These are phyloP conservation scores for Poecilobothrus nobilitatus DNA, from an alignment of 2,888 invertebrate species.

Conservation along the genomic window DNA sequence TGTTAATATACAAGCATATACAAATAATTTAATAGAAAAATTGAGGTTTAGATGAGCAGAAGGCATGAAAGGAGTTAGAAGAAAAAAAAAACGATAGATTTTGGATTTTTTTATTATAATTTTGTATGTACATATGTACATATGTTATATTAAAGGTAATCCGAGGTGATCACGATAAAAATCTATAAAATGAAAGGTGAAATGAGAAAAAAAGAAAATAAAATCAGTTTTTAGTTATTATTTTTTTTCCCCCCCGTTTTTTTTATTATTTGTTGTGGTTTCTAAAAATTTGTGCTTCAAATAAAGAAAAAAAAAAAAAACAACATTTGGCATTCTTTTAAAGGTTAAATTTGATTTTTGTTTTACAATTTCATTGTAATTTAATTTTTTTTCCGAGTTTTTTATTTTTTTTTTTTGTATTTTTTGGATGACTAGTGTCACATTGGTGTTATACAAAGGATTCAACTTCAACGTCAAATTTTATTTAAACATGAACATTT, in stretches of 20 bases:
- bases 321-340: background rate
- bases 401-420: no score
- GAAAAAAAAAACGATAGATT: no score
- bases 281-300: no score
- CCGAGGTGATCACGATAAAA: constrained; percentile 17
- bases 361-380: background rate
- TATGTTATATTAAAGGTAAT: constrained; percentile 8
- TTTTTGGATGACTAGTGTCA: background rate
- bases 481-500: no score
- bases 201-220: background rate
- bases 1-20: constrained; percentile 8
- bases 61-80: no score
- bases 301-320: no score
- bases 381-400: no score
- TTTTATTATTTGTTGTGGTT: background rate
- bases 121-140: no score
- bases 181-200: constrained; percentile 17
- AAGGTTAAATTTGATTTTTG: background rate
- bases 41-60: no score
- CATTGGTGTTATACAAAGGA: background rate
- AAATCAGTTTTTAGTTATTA: background rate
- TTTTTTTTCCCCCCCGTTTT: background rate
- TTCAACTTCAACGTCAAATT: background rate
- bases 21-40: no score
- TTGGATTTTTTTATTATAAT: background rate